Base-by-base conservation (phyloP, 1,140 invertebrate species). In the Stegodyphus mimosarum region DNA sequence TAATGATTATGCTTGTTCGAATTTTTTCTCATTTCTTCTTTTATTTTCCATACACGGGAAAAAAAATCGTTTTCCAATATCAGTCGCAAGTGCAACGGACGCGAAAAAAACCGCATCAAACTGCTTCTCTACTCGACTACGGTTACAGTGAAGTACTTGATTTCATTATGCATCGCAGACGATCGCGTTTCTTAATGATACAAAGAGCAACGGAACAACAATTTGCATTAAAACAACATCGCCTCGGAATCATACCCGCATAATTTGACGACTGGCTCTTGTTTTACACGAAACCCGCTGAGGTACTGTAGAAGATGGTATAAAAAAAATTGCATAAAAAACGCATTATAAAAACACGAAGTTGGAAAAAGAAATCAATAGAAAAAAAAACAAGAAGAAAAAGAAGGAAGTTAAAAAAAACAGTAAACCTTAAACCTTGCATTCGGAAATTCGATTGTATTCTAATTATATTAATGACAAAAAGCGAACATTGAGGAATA, bases 171-270 rank as follows among this genome's bases (percentile, higher is more conserved):
- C 64, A 55, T 75, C 60, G 50, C 51, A 69, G 81, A 69, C 60
- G 81, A 75, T 84, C 52, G 63, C 52, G 63, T 84, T 75, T 60
- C 63, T 84, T 84, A 76, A 84, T 84, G 81, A 76, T 75, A 69
- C 73, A 74, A 80, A 72, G 55, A 52, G 52, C 11, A 53, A 51
- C 50, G 72, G 48, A 75, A 55, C 50, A 84, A 84, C 73, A 84
- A 84, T 84, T 75, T 84, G 72, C 81, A 84, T 84, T 75, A 84
- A 84, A 84, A 84, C 73, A 75, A 84, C 81, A 76, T 84, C 71
- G 70, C 17, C 49, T 69, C 13, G 63, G 9, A 83, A 80, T 73
- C 70, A 64, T 17, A n/a, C 18, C 17, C 17, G 72, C 80, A 83
- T 83, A 83, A 83, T 83, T 83, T 83, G n/a, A 13, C 78, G 48